phyloP scores from a whole-genome alignment of 2,113 vertebrate species.

The Tringa solitaria region DNA sequence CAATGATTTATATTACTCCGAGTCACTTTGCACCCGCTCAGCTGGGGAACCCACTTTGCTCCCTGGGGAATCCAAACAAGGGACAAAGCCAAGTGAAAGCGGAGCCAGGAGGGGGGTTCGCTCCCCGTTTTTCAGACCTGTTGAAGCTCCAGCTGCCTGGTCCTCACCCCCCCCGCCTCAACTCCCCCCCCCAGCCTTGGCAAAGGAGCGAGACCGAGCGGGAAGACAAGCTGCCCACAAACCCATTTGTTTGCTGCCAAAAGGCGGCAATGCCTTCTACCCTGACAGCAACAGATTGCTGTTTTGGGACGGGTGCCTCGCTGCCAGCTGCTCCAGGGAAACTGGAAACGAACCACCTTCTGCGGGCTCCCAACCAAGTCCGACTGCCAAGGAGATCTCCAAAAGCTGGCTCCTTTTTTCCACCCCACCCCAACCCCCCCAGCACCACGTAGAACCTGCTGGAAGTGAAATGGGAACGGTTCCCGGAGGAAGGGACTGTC shows the following conservation, averaged over 20 bases:
- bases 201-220: not conserved
- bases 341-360: not conserved
- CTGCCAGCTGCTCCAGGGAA: not conserved
- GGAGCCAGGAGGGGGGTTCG: not conserved
- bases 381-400: not conserved
- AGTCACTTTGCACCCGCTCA: rapidly evolving
- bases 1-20: not conserved
- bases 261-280: not conserved
- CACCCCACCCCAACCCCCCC: not conserved
- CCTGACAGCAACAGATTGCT: slow-evolving; percentile 16
- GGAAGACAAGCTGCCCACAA: not conserved
- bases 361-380: not conserved
- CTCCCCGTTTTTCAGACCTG: not conserved
- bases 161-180: no score
- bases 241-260: not conserved
- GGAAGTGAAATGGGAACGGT: not conserved
- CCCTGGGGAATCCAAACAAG: not conserved
- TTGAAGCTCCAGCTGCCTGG: not conserved
- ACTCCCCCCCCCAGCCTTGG: not conserved
- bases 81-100: not conserved
- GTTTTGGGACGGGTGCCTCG: not conserved
- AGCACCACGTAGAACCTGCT: not conserved
- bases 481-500: not conserved
- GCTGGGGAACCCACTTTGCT: not conserved
- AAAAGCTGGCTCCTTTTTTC: not conserved